These are phyloP conservation scores for Oasisia sp. DNA, from an alignment of 2,888 invertebrate species.

Conservation along the genomic window DNA sequence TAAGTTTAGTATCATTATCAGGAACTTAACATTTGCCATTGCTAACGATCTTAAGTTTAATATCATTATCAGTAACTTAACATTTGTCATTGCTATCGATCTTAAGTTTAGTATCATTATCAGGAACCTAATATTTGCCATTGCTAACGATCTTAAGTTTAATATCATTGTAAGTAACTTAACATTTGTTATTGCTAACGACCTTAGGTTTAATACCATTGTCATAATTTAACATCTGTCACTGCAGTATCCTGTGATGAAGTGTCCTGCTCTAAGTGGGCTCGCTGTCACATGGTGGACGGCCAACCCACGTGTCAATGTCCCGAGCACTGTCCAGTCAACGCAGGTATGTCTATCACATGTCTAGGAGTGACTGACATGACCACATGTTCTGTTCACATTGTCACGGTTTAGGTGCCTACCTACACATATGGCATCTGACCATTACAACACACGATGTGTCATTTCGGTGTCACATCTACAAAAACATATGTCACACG, in stretches of 20 bases:
- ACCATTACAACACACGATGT: no score
- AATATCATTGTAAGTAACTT: no score
- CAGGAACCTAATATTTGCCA: not conserved
- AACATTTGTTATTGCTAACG: not conserved
- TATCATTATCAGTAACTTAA: no score
- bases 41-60: no score
- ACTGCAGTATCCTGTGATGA: slow-evolving; percentile 14
- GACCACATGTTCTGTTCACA: not conserved
- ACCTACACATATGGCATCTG: no score
- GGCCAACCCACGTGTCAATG: slow-evolving; percentile 22
- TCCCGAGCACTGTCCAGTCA: not conserved
- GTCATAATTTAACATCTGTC: not conserved
- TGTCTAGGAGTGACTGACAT: not conserved
- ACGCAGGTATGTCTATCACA: not conserved
- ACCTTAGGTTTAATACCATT: not conserved
- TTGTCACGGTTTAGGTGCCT: no score
- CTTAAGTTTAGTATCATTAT: no score
- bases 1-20: no score
- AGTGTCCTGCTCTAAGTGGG: not conserved
- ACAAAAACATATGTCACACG: no score
- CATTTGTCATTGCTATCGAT: not conserved
- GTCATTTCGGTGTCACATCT: no score
- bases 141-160: no score
- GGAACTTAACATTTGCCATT: no score
- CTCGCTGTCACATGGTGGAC: not conserved